These are phyloP conservation scores for Parapsyche elsis DNA, from an alignment of 1,140 invertebrate genomes.

Conservation along the genomic window DNA sequence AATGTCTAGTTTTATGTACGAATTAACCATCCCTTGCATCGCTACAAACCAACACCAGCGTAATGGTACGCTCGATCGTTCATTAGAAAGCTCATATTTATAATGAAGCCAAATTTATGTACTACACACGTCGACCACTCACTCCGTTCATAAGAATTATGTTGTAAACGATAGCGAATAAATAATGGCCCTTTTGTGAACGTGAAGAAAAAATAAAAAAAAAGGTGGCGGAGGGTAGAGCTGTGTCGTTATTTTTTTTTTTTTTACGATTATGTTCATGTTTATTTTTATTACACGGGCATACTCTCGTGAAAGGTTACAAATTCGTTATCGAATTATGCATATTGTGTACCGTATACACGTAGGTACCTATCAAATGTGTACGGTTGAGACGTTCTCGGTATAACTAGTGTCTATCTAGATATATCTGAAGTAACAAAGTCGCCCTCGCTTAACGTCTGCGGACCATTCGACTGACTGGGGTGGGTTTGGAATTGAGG, in stretches of 20 bases:
- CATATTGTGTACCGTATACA: no score
- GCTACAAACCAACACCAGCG: not conserved
- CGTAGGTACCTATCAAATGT: no score
- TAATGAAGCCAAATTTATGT: constrained; percentile 25
- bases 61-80: not conserved
- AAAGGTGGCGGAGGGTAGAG: not conserved
- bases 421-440: not conserved
- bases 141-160: constrained; percentile 6
- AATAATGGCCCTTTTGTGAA: constrained; percentile 23
- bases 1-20: no score
- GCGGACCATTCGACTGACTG: constrained; percentile 13
- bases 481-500: not conserved
- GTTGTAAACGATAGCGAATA: constrained; percentile 33
- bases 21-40: not conserved
- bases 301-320: no score
- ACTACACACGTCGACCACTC: not conserved
- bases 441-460: constrained; percentile 10
- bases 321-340: no score
- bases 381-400: no score
- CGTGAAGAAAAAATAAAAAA: no score
- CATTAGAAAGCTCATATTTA: constrained; percentile 12
- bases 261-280: constrained; percentile 11
- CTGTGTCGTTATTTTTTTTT: not conserved
- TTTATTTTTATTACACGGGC: no score
- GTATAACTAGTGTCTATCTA: no score